Conservation (phyloP, 2,113 vertebrate genomes). For the Gorsachius goisagi region DNA sequence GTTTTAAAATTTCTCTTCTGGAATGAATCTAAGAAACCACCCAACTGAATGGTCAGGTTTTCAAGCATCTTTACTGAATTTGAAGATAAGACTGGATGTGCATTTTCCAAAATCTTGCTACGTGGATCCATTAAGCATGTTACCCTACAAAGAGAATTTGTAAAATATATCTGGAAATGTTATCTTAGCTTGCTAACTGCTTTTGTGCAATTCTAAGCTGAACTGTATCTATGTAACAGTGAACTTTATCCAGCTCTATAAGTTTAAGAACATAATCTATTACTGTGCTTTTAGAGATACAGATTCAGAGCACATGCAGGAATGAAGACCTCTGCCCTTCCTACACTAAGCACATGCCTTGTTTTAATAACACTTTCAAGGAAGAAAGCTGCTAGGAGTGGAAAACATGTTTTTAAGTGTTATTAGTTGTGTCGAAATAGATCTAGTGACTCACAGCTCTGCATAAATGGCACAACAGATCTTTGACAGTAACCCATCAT, state of each 20-base stretch:
- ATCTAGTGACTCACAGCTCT: slow-evolving; percentile 31
- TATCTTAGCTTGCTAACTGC: neutral
- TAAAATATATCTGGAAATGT: neutral
- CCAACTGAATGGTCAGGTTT: neutral
- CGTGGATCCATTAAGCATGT: neutral
- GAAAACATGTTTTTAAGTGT: neutral
- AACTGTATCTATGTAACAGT: neutral
- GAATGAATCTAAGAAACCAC: neutral
- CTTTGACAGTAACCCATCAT: neutral
- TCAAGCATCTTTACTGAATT: neutral
- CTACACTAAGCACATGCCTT: neutral
- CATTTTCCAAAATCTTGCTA: neutral
- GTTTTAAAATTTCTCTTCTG: neutral
- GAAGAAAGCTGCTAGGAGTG: neutral
- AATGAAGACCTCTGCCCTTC: neutral
- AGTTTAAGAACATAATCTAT: neutral
- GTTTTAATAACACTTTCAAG: neutral
- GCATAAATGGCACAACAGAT: neutral
- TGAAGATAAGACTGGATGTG: neutral
- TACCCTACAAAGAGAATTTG: neutral
- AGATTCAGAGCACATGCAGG: neutral
- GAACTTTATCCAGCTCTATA: neutral
- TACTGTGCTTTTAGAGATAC: neutral
- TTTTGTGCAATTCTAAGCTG: neutral
- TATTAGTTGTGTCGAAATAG: neutral